These are phyloP conservation scores for Aphaenogaster rudis DNA, from an alignment of 1,140 invertebrate species.

Conservation along the genomic window DNA sequence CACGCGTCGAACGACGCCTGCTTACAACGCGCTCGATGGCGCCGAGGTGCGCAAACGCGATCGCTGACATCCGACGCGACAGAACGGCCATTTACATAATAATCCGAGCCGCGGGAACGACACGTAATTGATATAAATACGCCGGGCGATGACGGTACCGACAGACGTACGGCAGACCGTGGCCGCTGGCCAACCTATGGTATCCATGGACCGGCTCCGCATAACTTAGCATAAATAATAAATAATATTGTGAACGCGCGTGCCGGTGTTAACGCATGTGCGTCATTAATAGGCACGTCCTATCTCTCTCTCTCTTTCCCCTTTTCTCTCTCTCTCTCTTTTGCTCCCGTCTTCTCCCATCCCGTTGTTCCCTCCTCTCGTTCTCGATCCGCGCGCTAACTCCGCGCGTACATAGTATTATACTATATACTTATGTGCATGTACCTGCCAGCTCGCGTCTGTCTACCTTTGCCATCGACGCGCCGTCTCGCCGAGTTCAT, in stretches of 20 bases:
- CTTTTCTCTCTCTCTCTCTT: background rate
- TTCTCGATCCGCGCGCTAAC: constrained; percentile 35
- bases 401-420: constrained; percentile 49
- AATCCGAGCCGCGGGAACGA: constrained; percentile 83
- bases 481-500: constrained; percentile 58
- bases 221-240: constrained; percentile 86
- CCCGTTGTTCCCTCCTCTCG: constrained; percentile 38
- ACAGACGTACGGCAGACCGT: constrained; percentile 84
- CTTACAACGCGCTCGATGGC: constrained; percentile 42
- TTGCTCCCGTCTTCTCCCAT: background rate
- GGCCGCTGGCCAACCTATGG: constrained; percentile 81
- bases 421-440: constrained; percentile 68
- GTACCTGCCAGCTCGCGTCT: constrained; percentile 64
- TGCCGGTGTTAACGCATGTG: constrained; percentile 82
- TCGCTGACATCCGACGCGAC: constrained; percentile 72
- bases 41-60: constrained; percentile 45
- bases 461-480: constrained; percentile 45
- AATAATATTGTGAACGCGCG: constrained; percentile 85
- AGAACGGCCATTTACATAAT: constrained; percentile 82
- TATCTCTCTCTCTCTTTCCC: background rate
- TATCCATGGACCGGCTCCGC: constrained; percentile 82
- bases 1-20: constrained; percentile 17
- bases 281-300: constrained; percentile 75
- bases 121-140: constrained; percentile 85
- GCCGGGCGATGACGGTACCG: constrained; percentile 81